A percentile compares a stretch with the other conserved stretches of the same genome.
Evolutionary conservation across 2,888 invertebrate genomes (phyloP).

Genomic region (Thymelicus sylvestris): DNA sequence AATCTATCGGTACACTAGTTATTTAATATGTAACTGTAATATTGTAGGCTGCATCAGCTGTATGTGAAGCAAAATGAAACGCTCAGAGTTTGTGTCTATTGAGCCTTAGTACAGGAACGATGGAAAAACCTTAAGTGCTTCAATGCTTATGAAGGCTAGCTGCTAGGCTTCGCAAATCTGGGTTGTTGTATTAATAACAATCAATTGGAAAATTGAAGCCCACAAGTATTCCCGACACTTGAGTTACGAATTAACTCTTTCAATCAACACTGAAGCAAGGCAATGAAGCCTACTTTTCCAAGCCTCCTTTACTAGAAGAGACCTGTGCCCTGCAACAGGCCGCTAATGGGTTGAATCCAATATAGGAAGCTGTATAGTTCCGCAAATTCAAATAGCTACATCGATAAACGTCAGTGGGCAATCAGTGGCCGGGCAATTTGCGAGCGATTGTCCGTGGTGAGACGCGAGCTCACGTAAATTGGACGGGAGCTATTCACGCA

Average conservation of each 20-base stretch:
- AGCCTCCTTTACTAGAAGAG: background rate
- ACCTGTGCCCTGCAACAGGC: background rate
- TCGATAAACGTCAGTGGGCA: constrained; percentile 79
- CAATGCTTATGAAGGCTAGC: no score
- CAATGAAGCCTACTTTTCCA: no score
- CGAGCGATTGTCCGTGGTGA: constrained; percentile 79
- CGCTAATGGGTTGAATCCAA: background rate
- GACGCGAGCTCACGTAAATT: constrained; percentile 74
- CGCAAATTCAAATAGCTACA: constrained; percentile 53
- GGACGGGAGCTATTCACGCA: constrained; percentile 64
- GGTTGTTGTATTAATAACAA: no score
- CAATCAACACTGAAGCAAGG: no score
- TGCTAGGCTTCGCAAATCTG: no score
- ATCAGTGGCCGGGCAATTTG: constrained; percentile 78
- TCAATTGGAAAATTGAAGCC: no score
- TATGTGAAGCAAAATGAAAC: no score
- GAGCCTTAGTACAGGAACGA: background rate
- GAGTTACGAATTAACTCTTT: no score
- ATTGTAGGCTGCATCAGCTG: background rate
- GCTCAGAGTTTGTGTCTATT: no score
- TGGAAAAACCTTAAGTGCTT: background rate
- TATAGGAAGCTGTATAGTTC: constrained; percentile 39
- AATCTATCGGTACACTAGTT: constrained; percentile 17
- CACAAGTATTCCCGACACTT: no score
- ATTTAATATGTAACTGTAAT: constrained; percentile 12